Evolutionary conservation across 2,113 vertebrate genomes (phyloP).

Genomic region (Rana temporaria): DNA sequence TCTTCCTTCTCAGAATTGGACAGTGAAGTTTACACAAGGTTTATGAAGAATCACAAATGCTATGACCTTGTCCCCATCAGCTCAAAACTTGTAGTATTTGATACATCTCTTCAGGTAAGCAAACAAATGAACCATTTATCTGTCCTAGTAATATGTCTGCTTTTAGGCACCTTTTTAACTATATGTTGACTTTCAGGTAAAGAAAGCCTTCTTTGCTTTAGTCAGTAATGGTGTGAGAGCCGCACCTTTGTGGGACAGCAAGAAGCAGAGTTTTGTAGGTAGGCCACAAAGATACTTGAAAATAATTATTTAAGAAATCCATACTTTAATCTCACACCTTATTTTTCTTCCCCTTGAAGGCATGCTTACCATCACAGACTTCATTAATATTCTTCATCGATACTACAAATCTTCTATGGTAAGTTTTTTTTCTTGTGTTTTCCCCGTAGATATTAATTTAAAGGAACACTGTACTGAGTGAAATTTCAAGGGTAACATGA

Average conservation of each 20-base stretch:
- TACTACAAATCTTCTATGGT: conserved; percentile 98
- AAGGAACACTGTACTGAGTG: too few relatives aligned
- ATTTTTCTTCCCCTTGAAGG: conserved; percentile 68
- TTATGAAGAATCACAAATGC: conserved; percentile 97
- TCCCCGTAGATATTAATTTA: background rate
- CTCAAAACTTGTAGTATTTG: conserved; percentile 97
- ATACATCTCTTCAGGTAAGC: conserved; percentile 92
- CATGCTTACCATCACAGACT: conserved; percentile 98
- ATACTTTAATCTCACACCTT: background rate
- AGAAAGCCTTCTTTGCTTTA: conserved; percentile 97
- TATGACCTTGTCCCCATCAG: conserved; percentile 97
- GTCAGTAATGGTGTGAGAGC: conserved; percentile 96
- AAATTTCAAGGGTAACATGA: too few relatives aligned
- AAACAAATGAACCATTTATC: background rate
- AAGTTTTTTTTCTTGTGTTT: conserved; percentile 59
- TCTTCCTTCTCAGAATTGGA: conserved; percentile 69
- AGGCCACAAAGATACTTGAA: conserved; percentile 58
- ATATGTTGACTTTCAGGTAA: conserved; percentile 78
- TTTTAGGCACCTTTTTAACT: background rate
- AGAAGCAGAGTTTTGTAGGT: conserved; percentile 97
- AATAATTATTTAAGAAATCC: background rate
- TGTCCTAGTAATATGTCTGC: background rate
- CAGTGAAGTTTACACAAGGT: conserved; percentile 83
- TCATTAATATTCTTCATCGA: conserved; percentile 97
- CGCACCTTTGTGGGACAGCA: conserved; percentile 96